Percentiles rank a stretch among this genome's conserved stretches.
phyloP scores from a whole-genome alignment of 2,113 vertebrate species.

The Colossoma macropomum region DNA sequence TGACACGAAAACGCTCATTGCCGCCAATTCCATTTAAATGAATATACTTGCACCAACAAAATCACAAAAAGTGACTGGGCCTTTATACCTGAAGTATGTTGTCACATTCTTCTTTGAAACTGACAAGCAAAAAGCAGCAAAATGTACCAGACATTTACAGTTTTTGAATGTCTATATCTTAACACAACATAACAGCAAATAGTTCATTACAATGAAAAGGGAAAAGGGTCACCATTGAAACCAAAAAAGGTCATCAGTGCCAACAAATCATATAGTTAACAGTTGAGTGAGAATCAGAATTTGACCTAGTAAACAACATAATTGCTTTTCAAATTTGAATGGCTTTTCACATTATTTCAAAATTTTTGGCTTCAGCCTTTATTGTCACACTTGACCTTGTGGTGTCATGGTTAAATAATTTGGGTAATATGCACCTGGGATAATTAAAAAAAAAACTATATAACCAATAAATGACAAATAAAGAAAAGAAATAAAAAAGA shows the following conservation, averaged over 20 bases:
- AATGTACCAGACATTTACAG: constrained; percentile 4
- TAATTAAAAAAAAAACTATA: neutral
- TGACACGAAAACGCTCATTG: too few relatives aligned
- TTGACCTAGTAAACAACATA: too few relatives aligned
- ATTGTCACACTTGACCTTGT: constrained; percentile 14
- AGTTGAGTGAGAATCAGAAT: neutral
- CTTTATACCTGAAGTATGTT: neutral
- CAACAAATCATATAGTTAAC: neutral
- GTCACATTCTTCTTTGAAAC: neutral
- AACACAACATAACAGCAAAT: neutral
- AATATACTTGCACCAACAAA: too few relatives aligned
- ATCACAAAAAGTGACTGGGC: too few relatives aligned
- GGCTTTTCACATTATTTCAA: too few relatives aligned
- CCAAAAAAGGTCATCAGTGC: constrained; percentile 33
- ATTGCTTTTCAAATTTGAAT: too few relatives aligned
- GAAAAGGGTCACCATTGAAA: constrained; percentile 31
- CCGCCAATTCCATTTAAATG: too few relatives aligned
- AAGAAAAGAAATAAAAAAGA: neutral
- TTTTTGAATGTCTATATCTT: neutral
- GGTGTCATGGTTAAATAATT: constrained; percentile 27
- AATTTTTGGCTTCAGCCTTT: neutral
- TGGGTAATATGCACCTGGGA: neutral
- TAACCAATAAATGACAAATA: neutral
- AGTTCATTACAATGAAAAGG: neutral
- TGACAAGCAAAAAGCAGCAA: neutral